These are phyloP conservation scores for Chaetodon auriga DNA, from an alignment of 2,113 vertebrate genomes.

Conservation along the genomic window DNA sequence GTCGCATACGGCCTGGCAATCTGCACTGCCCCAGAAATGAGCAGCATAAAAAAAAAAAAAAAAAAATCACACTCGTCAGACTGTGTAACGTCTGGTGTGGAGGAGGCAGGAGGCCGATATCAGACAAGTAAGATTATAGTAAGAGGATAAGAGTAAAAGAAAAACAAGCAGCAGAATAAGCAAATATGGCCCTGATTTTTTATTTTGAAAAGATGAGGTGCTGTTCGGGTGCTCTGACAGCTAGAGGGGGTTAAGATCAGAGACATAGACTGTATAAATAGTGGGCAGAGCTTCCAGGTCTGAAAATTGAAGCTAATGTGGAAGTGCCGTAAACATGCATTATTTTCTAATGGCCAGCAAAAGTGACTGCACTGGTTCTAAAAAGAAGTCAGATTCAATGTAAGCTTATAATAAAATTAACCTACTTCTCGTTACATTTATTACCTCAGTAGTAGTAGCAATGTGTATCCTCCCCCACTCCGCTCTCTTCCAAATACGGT, in stretches of 20 bases:
- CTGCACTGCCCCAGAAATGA: constrained; percentile 46
- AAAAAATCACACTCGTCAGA: constrained; percentile 39
- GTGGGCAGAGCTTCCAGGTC: too few relatives aligned
- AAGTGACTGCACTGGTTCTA: too few relatives aligned
- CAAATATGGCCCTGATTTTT: neutral
- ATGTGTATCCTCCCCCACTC: too few relatives aligned
- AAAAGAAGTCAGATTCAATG: too few relatives aligned
- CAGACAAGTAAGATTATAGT: constrained; percentile 27
- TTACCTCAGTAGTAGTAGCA: too few relatives aligned
- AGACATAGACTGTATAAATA: neutral
- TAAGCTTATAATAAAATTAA: too few relatives aligned
- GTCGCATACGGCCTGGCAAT: constrained; percentile 27
- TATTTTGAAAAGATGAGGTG: neutral
- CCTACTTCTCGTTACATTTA: too few relatives aligned
- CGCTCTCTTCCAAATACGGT: too few relatives aligned
- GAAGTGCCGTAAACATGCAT: too few relatives aligned
- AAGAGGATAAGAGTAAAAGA: constrained; percentile 15
- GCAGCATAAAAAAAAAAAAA: constrained; percentile 30
- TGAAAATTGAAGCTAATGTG: too few relatives aligned
- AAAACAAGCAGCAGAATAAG: constrained; percentile 7
- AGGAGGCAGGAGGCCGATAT: constrained; percentile 31
- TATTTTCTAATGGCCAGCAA: too few relatives aligned
- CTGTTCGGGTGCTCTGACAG: neutral
- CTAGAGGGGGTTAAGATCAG: neutral
- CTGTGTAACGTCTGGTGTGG: constrained; percentile 44